These are phyloP conservation scores for Orchesellides sinensis DNA, from an alignment of 2,888 invertebrate genomes.

Conservation along the genomic window DNA sequence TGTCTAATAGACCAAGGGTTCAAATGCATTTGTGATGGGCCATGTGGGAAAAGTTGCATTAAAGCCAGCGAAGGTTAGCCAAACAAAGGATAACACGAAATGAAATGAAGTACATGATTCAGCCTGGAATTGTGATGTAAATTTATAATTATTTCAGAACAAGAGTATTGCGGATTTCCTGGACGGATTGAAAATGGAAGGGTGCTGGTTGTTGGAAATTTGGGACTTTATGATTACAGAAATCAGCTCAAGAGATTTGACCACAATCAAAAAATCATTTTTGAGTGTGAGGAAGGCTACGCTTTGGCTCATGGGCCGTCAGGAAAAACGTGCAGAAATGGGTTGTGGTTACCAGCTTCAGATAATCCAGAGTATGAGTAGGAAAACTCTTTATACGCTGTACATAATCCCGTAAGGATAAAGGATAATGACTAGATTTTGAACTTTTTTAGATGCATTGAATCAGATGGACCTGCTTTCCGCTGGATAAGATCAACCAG, in stretches of 20 bases:
- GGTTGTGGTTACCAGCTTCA: constrained; percentile 93
- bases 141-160: constrained; percentile 27
- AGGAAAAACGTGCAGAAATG: constrained; percentile 96
- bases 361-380: constrained; percentile 80
- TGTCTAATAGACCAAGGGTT: constrained; percentile 96
- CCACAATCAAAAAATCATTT: constrained; percentile 96
- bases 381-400: background rate
- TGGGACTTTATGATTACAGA: constrained; percentile 96
- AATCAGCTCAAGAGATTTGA: constrained; percentile 93
- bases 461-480: constrained; percentile 91
- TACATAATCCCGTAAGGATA: too few species aligned
- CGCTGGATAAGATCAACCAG: constrained; percentile 85
- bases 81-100: constrained; percentile 78
- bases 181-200: constrained; percentile 96
- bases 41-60: constrained; percentile 89
- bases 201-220: constrained; percentile 93
- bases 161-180: constrained; percentile 91
- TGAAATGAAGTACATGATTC: constrained; percentile 83
- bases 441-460: constrained; percentile 82
- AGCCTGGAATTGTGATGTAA: background rate
- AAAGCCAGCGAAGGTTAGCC: constrained; percentile 78
- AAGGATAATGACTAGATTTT: too few species aligned
- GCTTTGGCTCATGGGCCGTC: constrained; percentile 91
- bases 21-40: constrained; percentile 96
- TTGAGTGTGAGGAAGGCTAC: constrained; percentile 95